A percentile compares a stretch with the other conserved stretches of the same genome.
Conservation (phyloP, 2,113 vertebrate genomes). For the Heterochromis multidens region DNA sequence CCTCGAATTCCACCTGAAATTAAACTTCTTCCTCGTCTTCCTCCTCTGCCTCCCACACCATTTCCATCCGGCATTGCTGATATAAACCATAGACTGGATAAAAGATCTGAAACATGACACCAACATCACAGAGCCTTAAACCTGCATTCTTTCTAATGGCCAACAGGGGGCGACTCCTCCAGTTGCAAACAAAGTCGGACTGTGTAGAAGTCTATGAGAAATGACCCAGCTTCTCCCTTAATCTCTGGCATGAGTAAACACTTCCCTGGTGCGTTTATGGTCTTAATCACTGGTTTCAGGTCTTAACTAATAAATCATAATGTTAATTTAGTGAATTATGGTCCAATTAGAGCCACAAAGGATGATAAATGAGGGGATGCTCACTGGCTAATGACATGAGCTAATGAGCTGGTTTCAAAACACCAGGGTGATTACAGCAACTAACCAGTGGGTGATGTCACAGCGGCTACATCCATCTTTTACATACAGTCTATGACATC, state of each 20-base stretch:
- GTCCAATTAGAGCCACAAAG: not conserved
- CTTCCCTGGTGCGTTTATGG: not conserved
- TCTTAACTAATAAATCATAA: not conserved
- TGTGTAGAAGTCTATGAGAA: too few relatives aligned
- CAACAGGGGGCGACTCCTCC: not conserved
- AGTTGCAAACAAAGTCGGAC: too few relatives aligned
- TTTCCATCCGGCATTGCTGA: not conserved
- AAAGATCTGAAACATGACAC: not conserved
- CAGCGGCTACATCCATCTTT: not conserved
- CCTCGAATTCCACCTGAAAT: not conserved
- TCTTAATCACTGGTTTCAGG: not conserved
- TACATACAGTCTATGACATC: not conserved
- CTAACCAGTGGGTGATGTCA: not conserved
- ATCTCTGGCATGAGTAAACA: not conserved
- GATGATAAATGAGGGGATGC: not conserved
- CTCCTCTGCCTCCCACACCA: too few relatives aligned
- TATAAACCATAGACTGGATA: not conserved
- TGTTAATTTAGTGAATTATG: not conserved
- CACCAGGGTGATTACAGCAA: not conserved
- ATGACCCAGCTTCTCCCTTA: not conserved
- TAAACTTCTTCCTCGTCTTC: too few relatives aligned
- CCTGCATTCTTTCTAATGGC: not conserved
- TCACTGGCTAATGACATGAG: not conserved
- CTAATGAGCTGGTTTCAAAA: not conserved
- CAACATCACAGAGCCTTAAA: not conserved